Evolutionary conservation across 92 coral and sea anemone species (phyloP), one percentile per base, ranked within the genome.

Genomic region (Epizoanthus illoricatus): DNA sequence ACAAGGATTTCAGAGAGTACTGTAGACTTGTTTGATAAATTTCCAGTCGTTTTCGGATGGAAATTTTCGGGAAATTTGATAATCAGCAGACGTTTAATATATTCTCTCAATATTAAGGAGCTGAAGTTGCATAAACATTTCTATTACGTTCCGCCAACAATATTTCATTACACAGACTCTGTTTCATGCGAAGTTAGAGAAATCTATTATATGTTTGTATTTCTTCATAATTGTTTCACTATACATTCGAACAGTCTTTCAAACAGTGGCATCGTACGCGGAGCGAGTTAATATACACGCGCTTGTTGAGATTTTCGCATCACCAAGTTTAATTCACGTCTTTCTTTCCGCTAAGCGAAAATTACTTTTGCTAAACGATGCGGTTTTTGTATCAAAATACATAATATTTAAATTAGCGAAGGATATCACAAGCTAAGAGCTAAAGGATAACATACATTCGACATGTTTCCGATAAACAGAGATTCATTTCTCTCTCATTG

Each of bases 51-150:
- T 75, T 55, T 59, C 21, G 68, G 42, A 62, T 61, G 41, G 58
- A 21, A 43, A 33, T 23, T 43, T 75, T 63, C 65, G 24, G 82
- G 7, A 3, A 15, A 43, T 47, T 5, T 18, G 18, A 10, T 42
- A 20, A 63, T 19, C 10, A 16, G 40, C 49, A 78, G 23, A 43
- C 28, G 59, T 16, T 43, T 61, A 63, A 63, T 42, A 41, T 78
- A 63, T 45, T 58, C 61, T 15, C 47, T 78, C 65, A 62, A 78
- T 78, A 78, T 78, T 78, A 59, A 60, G 65, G 40, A 78, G 65
- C 40, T 78, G 58, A 78, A 59, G 82, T 64, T 78, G 58, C 82
- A 78, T 78, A 78, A 78, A 78, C 82, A 78, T 78, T 78, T 78
- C 16, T 21, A 78, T 78, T 78, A 78, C 71, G 62, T 20, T 78